Conservation (phyloP, 2,888 invertebrate species). For the Chironomus riparius region DNA sequence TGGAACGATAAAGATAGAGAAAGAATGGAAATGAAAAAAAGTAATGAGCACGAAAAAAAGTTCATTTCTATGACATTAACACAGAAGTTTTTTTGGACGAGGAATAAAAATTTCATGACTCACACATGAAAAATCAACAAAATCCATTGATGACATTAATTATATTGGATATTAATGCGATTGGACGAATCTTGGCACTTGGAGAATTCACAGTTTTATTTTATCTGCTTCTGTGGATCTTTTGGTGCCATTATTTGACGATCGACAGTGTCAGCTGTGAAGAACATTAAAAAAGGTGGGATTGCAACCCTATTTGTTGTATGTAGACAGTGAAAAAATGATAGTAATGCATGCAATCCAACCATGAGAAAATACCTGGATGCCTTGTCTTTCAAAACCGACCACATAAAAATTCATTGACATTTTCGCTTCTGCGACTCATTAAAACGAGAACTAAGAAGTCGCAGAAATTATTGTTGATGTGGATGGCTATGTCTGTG, state of each 20-base stretch:
- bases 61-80: too few species aligned
- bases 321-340: not conserved
- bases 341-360: not conserved
- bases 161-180: not conserved
- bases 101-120: not conserved
- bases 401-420: not conserved
- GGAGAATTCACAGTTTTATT: slow-evolving; percentile 44
- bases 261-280: not conserved
- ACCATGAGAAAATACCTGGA: not conserved
- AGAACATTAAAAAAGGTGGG: not conserved
- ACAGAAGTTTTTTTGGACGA: too few species aligned
- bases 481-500: not conserved
- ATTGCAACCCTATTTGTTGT: slow-evolving; percentile 11
- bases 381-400: not conserved
- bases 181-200: slow-evolving; percentile 42
- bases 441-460: not conserved
- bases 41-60: too few species aligned
- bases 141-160: not conserved
- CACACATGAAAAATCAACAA: not conserved
- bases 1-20: not conserved
- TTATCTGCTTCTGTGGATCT: slow-evolving; percentile 42
- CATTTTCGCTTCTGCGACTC: not conserved
- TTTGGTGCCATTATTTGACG: slow-evolving; percentile 43
- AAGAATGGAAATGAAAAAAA: not conserved
- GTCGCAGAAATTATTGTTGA: not conserved